Percentiles rank a stretch among this genome's conserved stretches.
Evolutionary conservation across 2,888 invertebrate genomes (phyloP).

Genomic region (Trichogramma dendrolimi): DNA sequence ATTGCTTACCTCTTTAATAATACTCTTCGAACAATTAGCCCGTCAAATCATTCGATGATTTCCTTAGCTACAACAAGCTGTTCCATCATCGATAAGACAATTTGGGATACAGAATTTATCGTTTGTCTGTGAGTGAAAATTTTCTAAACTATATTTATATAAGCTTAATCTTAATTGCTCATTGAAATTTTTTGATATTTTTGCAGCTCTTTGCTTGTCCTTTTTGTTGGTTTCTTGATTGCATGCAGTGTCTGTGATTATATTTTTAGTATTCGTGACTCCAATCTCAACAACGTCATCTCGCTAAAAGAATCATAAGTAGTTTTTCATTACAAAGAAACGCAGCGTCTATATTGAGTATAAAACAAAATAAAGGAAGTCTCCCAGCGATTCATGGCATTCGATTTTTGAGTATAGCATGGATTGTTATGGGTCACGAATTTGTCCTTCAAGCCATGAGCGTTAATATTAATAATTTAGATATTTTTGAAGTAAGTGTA

Average conservation of each 20-base stretch:
- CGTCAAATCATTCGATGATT: background rate
- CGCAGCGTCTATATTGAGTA: constrained; percentile 44
- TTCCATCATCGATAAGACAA: constrained; percentile 16
- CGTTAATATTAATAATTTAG: constrained; percentile 3
- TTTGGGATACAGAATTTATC: constrained; percentile 31
- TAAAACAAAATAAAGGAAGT: constrained; percentile 35
- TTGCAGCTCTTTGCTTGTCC: constrained; percentile 33
- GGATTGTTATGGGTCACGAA: constrained; percentile 53
- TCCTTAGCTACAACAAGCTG: constrained; percentile 19
- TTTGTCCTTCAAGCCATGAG: background rate
- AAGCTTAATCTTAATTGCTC: background rate
- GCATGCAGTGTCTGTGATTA: constrained; percentile 36
- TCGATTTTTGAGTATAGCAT: constrained; percentile 53
- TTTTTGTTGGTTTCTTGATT: constrained; percentile 32
- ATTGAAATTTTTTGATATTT: constrained; percentile 3
- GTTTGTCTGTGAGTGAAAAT: constrained; percentile 27
- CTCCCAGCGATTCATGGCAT: constrained; percentile 55
- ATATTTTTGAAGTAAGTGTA: constrained; percentile 7
- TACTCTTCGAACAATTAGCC: background rate
- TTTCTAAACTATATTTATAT: background rate
- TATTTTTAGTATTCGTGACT: background rate
- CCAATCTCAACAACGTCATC: background rate
- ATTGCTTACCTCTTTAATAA: constrained; percentile 31
- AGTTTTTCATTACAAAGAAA: constrained; percentile 51
- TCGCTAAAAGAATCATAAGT: constrained; percentile 27